Conservation (phyloP, 2,888 invertebrate species). For the Drosophila ezoana region DNA sequence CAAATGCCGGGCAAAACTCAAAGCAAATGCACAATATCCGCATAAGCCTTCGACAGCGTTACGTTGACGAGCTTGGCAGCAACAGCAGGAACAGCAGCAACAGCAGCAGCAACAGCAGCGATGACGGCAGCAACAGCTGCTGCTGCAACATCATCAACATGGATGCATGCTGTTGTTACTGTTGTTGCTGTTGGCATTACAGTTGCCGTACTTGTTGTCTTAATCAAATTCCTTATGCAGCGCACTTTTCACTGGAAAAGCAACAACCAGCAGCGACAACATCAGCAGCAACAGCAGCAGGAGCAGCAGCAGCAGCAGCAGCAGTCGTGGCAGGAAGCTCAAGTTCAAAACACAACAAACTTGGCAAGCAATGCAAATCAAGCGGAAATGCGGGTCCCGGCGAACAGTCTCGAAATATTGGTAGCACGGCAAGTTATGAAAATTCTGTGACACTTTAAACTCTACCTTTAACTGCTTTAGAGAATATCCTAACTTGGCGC, state of each 20-base stretch:
- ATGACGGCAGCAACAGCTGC: constrained; percentile 50
- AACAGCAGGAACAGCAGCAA: constrained; percentile 13
- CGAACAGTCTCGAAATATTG: constrained; percentile 44
- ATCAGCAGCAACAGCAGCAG: constrained; percentile 37
- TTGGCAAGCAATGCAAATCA: constrained; percentile 77
- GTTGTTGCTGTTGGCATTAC: constrained; percentile 43
- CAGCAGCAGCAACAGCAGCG: constrained; percentile 19
- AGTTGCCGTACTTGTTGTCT: constrained; percentile 63
- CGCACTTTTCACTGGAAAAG: constrained; percentile 71
- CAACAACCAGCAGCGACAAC: constrained; percentile 56
- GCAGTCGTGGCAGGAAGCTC: constrained; percentile 65
- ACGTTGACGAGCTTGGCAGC: constrained; percentile 44
- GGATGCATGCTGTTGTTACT: constrained; percentile 26
- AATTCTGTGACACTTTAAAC: constrained; percentile 57
- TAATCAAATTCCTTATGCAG: constrained; percentile 77
- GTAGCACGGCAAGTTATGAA: constrained; percentile 52
- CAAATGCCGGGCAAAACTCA: constrained; percentile 65
- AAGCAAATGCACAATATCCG: constrained; percentile 76
- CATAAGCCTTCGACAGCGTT: constrained; percentile 77
- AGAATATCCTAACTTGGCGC: constrained; percentile 40
- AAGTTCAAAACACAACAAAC: constrained; percentile 81
- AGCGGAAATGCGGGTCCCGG: constrained; percentile 71
- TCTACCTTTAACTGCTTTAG: constrained; percentile 23
- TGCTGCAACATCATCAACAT: constrained; percentile 63
- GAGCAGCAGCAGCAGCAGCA: constrained; percentile 20